Conservation (phyloP, 2,113 vertebrate species). For the Engystomops pustulosus region DNA sequence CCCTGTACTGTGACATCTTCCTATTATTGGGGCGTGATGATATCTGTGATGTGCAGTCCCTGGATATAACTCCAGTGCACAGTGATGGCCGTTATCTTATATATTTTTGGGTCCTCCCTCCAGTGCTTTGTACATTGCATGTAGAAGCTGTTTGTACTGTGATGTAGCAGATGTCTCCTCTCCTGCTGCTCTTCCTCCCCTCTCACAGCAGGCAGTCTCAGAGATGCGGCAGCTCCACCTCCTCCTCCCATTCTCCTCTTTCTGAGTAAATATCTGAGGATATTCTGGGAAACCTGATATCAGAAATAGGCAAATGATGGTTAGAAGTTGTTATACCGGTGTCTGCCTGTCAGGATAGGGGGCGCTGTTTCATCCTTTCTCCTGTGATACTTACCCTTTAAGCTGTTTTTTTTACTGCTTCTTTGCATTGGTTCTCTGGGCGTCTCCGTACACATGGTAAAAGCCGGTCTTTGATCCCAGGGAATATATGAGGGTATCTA, state of each 20-base stretch:
- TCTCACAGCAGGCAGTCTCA: not conserved
- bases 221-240: not conserved
- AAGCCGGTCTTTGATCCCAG: not conserved
- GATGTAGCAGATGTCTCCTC: too few relatives aligned
- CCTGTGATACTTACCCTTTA: not conserved
- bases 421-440: not conserved
- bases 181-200: not conserved
- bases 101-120: too few relatives aligned
- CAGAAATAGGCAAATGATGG: too few relatives aligned
- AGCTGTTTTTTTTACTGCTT: not conserved
- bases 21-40: too few relatives aligned
- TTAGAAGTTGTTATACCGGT: not conserved
- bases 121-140: not conserved
- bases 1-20: too few relatives aligned
- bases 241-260: not conserved
- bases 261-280: too few relatives aligned
- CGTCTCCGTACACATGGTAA: not conserved
- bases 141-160: not conserved
- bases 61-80: not conserved
- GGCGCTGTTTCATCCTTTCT: not conserved
- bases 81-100: too few relatives aligned
- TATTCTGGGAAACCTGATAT: too few relatives aligned
- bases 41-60: too few relatives aligned
- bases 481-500: not conserved
- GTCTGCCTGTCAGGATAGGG: not conserved